Conservation (phyloP, 2,888 invertebrate genomes). For the Plutella xylostella region DNA sequence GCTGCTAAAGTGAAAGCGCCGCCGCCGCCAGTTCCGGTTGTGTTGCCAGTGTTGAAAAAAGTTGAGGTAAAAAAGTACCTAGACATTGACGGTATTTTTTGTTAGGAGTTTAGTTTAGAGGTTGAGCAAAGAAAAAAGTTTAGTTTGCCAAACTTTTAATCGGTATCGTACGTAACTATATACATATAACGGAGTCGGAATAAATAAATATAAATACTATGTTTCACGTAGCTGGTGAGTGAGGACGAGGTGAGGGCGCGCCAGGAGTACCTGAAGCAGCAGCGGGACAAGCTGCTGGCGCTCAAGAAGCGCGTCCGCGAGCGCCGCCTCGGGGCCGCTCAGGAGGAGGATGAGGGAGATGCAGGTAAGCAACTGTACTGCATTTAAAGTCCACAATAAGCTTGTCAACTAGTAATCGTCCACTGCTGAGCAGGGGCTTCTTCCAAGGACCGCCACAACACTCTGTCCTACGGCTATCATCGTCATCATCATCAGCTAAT, state of each 20-base stretch:
- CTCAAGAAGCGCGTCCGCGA: conserved; percentile 90
- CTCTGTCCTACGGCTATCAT: no score
- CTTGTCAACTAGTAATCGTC: neutral
- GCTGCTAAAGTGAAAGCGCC: neutral
- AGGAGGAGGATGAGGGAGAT: conserved; percentile 36
- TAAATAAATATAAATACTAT: no score
- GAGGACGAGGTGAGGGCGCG: conserved; percentile 79
- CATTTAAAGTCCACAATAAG: neutral
- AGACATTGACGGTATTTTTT: no score
- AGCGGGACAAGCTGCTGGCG: conserved; percentile 90
- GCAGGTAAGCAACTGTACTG: neutral
- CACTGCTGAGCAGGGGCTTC: neutral
- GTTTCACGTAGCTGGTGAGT: conserved; percentile 36
- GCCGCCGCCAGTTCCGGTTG: neutral
- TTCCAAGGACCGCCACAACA: no score
- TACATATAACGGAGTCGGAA: no score
- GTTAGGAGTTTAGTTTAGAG: no score
- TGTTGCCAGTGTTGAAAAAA: neutral
- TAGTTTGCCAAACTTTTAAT: no score
- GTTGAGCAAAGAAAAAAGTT: no score
- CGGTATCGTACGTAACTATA: no score
- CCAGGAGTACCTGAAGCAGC: conserved; percentile 87
- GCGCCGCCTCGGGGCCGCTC: conserved; percentile 77
- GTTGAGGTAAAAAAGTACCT: conserved; percentile 1
- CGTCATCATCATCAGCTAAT: no score